Evolutionary conservation across 2,113 vertebrate genomes (phyloP).

Genomic region (Percopsis transmontana): DNA sequence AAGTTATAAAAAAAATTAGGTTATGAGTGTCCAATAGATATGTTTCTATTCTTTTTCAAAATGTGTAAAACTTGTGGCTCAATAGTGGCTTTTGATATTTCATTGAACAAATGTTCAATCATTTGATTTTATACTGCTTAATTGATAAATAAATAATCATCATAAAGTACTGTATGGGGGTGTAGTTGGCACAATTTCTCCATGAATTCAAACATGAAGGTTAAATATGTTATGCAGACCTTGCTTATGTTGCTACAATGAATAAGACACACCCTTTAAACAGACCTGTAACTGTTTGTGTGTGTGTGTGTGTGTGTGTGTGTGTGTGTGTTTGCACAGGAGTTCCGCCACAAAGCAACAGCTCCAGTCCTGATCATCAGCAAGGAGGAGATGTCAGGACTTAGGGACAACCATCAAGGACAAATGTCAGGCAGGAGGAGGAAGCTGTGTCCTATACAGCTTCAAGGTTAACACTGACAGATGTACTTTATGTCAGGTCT

Average conservation of each 20-base stretch:
- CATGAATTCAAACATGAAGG: slow-evolving; percentile 27
- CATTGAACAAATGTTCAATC: neutral
- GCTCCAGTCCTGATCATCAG: slow-evolving; percentile 73
- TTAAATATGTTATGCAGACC: neutral
- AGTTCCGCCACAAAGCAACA: slow-evolving; percentile 70
- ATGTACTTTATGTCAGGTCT: neutral
- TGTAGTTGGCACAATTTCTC: slow-evolving; percentile 7
- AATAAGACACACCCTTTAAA: slow-evolving; percentile 75
- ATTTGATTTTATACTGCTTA: neutral
- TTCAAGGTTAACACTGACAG: neutral
- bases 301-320: slow-evolving; percentile 46
- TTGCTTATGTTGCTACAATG: slow-evolving; percentile 30
- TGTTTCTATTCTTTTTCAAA: too few relatives aligned
- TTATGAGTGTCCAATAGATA: neutral
- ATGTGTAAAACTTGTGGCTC: too few relatives aligned
- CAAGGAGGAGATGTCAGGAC: slow-evolving; percentile 61
- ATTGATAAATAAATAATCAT: neutral
- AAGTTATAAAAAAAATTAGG: neutral
- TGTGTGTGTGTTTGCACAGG: slow-evolving; percentile 75
- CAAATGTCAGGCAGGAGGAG: slow-evolving; percentile 43
- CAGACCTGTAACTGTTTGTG: slow-evolving; percentile 75
- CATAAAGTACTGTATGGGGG: slow-evolving; percentile 1
- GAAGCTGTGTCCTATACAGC: slow-evolving; percentile 1
- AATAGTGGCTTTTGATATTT: too few relatives aligned
- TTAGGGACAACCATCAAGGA: slow-evolving; percentile 49